A percentile compares a stretch with the other conserved stretches of the same genome.
Evolutionary conservation across 1,140 invertebrate species (phyloP).

Genomic region (Megalopta genalis): DNA sequence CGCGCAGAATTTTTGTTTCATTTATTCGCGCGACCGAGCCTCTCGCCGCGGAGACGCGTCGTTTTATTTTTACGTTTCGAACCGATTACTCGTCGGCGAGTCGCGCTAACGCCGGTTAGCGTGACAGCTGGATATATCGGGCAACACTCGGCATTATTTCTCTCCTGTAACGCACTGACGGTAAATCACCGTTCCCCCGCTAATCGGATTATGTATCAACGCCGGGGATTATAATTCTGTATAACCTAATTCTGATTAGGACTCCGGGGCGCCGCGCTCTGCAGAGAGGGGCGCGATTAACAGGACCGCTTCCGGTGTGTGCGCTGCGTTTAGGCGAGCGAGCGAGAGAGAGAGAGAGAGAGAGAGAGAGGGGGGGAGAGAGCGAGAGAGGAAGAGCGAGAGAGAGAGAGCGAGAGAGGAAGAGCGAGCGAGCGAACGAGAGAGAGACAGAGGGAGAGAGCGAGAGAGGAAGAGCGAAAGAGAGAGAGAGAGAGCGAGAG

Average conservation of each 20-base stretch:
- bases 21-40: too few species aligned
- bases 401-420: too few species aligned
- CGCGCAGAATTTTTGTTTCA: too few species aligned
- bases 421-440: too few species aligned
- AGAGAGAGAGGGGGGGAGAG: too few species aligned
- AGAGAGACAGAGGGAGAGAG: too few species aligned
- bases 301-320: too few species aligned
- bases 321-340: too few species aligned
- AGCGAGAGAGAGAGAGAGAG: too few species aligned
- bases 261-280: neutral
- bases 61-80: neutral
- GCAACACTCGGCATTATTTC: neutral
- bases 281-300: neutral
- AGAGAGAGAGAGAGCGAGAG: too few species aligned
- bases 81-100: neutral
- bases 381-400: too few species aligned
- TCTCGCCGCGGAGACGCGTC: neutral
- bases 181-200: neutral
- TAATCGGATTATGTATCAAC: neutral
- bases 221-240: neutral
- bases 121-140: neutral
- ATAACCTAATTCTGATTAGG: conserved; percentile 1
- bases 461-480: too few species aligned
- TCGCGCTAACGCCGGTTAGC: neutral
- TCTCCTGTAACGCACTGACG: neutral